Evolutionary conservation across 1,140 invertebrate genomes (phyloP).

Genomic region (Bemisia tabaci): DNA sequence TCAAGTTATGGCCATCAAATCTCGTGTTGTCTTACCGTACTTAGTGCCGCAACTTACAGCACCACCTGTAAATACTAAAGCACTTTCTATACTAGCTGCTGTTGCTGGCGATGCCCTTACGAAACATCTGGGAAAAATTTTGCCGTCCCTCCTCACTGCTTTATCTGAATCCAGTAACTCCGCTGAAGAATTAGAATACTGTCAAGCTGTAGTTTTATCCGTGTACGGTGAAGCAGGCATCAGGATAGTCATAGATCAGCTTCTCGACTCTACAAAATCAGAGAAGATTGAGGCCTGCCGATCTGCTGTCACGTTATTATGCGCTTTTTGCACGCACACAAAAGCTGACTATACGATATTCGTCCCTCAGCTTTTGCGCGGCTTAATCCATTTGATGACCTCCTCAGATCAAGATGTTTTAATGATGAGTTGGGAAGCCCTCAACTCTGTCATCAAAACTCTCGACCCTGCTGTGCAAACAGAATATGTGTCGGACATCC

Average conservation of each 20-base stretch:
- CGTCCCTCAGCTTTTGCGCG: conserved; percentile 74
- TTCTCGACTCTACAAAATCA: conserved; percentile 64
- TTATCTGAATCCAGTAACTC: conserved; percentile 44
- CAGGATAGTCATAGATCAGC: conserved; percentile 73
- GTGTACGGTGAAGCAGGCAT: conserved; percentile 77
- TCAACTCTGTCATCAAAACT: conserved; percentile 78
- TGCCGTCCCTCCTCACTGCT: conserved; percentile 75
- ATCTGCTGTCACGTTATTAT: conserved; percentile 73
- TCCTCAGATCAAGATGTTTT: conserved; percentile 60
- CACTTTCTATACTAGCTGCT: conserved; percentile 78
- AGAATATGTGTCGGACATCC: conserved; percentile 69
- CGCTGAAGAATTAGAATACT: conserved; percentile 70
- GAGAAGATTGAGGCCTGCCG: conserved; percentile 43
- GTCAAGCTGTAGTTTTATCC: conserved; percentile 81
- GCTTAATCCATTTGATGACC: conserved; percentile 72
- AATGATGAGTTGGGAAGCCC: conserved; percentile 74
- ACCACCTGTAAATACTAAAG: conserved; percentile 79
- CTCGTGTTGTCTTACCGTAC: conserved; percentile 86
- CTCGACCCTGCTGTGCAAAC: conserved; percentile 54
- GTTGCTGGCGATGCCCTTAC: conserved; percentile 89
- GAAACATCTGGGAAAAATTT: conserved; percentile 75
- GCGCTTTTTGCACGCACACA: conserved; percentile 77
- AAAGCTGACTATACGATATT: conserved; percentile 74
- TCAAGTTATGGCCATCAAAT: conserved; percentile 95
- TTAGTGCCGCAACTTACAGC: conserved; percentile 86